Evolutionary conservation across 2,113 vertebrate species (phyloP).

Genomic region (Scatophagus argus): DNA sequence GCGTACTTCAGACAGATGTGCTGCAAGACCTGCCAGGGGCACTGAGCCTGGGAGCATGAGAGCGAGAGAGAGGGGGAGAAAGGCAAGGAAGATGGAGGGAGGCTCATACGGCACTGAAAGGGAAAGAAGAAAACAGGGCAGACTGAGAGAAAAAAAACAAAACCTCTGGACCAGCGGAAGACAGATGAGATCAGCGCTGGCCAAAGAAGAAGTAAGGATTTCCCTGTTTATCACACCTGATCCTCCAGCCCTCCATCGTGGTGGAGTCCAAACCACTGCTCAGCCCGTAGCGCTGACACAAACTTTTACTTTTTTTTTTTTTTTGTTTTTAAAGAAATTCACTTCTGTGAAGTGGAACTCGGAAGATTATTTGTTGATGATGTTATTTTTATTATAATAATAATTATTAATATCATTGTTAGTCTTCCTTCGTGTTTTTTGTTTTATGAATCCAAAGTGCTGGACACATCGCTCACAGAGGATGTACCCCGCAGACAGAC

Average conservation of each 20-base stretch:
- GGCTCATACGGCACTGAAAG: constrained; percentile 66
- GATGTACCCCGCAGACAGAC: constrained; percentile 85
- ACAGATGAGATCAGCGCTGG: constrained; percentile 42
- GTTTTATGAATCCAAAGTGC: constrained; percentile 90
- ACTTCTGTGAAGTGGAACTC: constrained; percentile 99
- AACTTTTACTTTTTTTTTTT: constrained; percentile 76
- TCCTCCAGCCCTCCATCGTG: constrained; percentile 83
- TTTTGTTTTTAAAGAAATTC: no score
- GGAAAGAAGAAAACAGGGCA: constrained; percentile 37
- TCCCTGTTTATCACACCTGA: constrained; percentile 80
- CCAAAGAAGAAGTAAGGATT: constrained; percentile 29
- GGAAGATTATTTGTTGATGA: constrained; percentile 81
- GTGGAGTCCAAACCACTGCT: constrained; percentile 97
- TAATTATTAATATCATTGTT: constrained; percentile 79
- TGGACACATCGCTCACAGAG: constrained; percentile 92
- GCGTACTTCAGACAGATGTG: constrained; percentile 99
- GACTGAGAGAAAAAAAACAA: constrained; percentile 22
- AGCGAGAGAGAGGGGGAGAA: background rate
- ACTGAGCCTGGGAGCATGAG: constrained; percentile 85
- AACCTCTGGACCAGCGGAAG: constrained; percentile 29
- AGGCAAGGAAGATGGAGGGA: constrained; percentile 71
- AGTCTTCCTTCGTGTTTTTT: constrained; percentile 76
- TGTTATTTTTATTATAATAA: constrained; percentile 88
- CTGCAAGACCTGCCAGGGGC: constrained; percentile 99
- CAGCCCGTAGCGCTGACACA: constrained; percentile 92